A percentile compares a stretch with the other conserved stretches of the same genome.
Conservation (phyloP, 1,140 invertebrate species). For the Drosophila miranda region DNA sequence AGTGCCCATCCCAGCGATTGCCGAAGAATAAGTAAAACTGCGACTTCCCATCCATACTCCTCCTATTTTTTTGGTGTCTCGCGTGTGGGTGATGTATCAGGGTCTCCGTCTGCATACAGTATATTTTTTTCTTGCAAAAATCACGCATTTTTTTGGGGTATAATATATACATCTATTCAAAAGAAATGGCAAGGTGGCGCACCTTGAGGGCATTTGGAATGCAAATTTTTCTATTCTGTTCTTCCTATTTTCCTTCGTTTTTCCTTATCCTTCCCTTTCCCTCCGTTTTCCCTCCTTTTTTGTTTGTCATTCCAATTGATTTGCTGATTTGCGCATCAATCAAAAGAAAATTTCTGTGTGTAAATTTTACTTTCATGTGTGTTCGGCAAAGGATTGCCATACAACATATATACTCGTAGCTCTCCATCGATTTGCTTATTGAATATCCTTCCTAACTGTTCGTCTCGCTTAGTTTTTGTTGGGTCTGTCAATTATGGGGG, state of each 20-base stretch:
- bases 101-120: slow-evolving; percentile 15
- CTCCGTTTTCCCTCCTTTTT: slow-evolving; percentile 6
- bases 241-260: background rate
- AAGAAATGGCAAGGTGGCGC: background rate
- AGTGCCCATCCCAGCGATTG: no score
- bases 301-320: slow-evolving; percentile 65
- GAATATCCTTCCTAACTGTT: slow-evolving; percentile 11
- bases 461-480: background rate
- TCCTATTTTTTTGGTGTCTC: no score
- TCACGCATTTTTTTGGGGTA: slow-evolving; percentile 43
- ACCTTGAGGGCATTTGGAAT: slow-evolving; percentile 52
- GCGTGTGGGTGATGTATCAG: no score
- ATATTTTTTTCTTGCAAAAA: slow-evolving; percentile 44
- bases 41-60: no score
- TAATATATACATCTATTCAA: slow-evolving; percentile 26
- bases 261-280: background rate
- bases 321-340: slow-evolving; percentile 72
- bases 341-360: slow-evolving; percentile 47
- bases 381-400: slow-evolving; percentile 5
- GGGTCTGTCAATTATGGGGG: slow-evolving; percentile 36
- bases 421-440: slow-evolving; percentile 26
- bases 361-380: slow-evolving; percentile 48
- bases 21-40: no score
- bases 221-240: slow-evolving; percentile 57
- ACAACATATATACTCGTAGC: background rate